phyloP scores from a whole-genome alignment of 1,140 invertebrate genomes.

The Goniozus legneri region DNA sequence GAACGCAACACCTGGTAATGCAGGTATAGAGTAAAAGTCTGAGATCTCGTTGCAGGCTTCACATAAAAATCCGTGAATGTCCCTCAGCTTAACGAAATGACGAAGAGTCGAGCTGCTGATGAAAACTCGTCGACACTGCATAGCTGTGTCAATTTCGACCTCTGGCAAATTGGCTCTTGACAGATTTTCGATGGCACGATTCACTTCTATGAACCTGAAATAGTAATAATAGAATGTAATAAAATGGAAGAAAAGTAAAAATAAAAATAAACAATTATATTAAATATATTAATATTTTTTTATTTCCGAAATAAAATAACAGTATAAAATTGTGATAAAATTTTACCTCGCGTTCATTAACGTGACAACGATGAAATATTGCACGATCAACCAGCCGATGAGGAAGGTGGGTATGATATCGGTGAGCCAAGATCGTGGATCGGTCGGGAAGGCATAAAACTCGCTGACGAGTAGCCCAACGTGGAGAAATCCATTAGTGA shows the following conservation, averaged over 20 bases:
- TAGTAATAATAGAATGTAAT: too few species aligned
- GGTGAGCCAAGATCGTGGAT: background rate
- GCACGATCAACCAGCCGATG: conserved; percentile 6
- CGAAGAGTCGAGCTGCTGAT: conserved; percentile 2
- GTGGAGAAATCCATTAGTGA: background rate
- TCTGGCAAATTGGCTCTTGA: background rate
- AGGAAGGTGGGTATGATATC: conserved; percentile 1
- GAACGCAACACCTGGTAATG: conserved; percentile 11
- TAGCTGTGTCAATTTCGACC: background rate
- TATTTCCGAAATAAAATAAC: too few species aligned
- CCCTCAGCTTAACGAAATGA: conserved; percentile 4
- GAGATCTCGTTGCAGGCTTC: conserved; percentile 15
- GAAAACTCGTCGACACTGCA: conserved; percentile 5
- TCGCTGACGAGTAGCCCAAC: background rate
- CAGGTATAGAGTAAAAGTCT: conserved; percentile 17
- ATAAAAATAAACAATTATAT: too few species aligned
- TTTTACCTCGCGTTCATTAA: background rate
- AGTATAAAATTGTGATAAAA: too few species aligned
- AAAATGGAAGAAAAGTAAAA: too few species aligned
- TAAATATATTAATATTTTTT: too few species aligned
- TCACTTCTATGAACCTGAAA: conserved; percentile 8
- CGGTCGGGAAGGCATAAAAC: background rate
- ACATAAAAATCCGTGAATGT: conserved; percentile 10
- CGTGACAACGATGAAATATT: conserved; percentile 13
- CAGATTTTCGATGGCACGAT: conserved; percentile 1